Evolutionary conservation across 92 coral and sea anemone species (phyloP), one percentile per base, ranked within the genome.

Genomic region (Palythoa grandiflora): DNA sequence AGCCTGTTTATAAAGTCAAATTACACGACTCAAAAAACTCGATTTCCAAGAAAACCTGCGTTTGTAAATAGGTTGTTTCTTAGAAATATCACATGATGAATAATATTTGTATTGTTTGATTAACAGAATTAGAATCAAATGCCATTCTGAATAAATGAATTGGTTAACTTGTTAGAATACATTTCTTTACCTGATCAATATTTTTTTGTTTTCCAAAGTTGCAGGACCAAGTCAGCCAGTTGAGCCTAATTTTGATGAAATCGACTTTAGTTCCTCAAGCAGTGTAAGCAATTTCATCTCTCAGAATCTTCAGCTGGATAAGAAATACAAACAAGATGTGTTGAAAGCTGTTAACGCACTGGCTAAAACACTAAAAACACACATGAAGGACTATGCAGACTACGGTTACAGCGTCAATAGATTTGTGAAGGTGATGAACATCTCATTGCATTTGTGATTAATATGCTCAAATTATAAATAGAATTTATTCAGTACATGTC

Each of bases 331-430:
- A 47, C 12, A 13, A 1, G 37, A 57, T 16, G 52, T 40, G 35
- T 44, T 20, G 17, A 2, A 37, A 11, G 74, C 63, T 37, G 38
- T 80, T 21, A 13, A 60, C 17, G 60, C 53, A 53, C 70, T 80
- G 55, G 60, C 38, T 17, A n/a, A 9, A 7, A 40, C 3, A 11
- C 72, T 80, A 37, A 59, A 80, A 37, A 9, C 35, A 20, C 47
- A 59, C 37, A 60, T 80, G 51, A 20, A 5, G 2, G 7, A 21
- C 0, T 80, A 44, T 2, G 70, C 54, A 12, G 7, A 21, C 0
- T 80, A 44, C 9, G 70, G 74, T 13, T 40, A 80, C 73, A 60
- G 53, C 19, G 50, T 80, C 37, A 80, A 80, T n/a, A 40, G 50
- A 9, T 6, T 80, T 40, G 51, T 59, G 3, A 80, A 80, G 85